A percentile compares a stretch with the other conserved stretches of the same genome.
Evolutionary conservation across 2,113 vertebrate genomes (phyloP).

Genomic region (Cheirogaleus medius): DNA sequence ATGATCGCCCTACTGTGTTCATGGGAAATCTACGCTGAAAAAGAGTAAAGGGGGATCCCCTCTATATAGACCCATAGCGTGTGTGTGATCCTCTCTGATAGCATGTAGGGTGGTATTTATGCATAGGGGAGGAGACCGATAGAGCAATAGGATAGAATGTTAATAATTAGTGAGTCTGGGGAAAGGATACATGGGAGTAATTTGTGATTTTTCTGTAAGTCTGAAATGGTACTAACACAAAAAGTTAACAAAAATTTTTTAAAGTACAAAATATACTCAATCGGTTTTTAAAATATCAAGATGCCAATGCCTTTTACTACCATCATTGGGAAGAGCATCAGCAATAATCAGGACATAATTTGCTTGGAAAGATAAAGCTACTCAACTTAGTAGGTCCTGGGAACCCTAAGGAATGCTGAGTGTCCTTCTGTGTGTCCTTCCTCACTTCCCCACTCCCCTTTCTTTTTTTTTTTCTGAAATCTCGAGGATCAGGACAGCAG

Average conservation of each 20-base stretch:
- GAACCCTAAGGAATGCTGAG: neutral
- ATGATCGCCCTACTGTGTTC: neutral
- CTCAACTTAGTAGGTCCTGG: neutral
- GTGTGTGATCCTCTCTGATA: neutral
- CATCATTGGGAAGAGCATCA: neutral
- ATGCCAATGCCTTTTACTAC: neutral
- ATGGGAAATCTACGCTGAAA: neutral
- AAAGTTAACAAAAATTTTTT: neutral
- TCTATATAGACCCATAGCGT: neutral
- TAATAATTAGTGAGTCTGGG: neutral
- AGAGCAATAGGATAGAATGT: neutral
- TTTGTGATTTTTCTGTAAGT: neutral
- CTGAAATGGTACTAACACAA: neutral
- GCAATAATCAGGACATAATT: neutral
- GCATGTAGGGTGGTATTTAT: neutral
- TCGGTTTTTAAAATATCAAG: neutral
- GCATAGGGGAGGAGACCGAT: neutral
- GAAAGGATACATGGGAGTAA: neutral
- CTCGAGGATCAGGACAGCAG: neutral
- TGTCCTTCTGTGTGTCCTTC: neutral
- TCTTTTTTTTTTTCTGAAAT: neutral
- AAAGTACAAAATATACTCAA: neutral
- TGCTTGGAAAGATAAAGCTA: neutral
- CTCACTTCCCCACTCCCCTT: neutral
- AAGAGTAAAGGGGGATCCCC: neutral